phyloP scores from a whole-genome alignment of 2,113 vertebrate genomes.

The Tetraodon nigroviridis region DNA sequence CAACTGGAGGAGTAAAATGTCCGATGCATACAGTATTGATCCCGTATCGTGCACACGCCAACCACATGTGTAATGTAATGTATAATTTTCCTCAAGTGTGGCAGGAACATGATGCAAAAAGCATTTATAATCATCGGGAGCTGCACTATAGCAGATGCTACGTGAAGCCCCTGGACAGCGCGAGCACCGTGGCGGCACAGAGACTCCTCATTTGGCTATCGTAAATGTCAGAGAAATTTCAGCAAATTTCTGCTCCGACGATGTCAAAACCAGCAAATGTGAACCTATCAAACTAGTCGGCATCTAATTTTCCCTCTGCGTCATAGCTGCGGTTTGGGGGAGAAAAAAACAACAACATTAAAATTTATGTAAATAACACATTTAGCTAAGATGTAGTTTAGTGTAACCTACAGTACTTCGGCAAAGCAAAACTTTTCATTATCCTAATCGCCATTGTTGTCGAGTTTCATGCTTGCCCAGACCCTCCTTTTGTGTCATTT shows the following conservation, averaged over 20 bases:
- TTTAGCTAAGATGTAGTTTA: slow-evolving; percentile 22
- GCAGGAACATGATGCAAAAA: slow-evolving; percentile 45
- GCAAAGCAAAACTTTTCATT: slow-evolving; percentile 62
- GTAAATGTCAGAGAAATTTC: too few relatives aligned
- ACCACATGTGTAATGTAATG: slow-evolving; percentile 40
- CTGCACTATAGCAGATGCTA: slow-evolving; percentile 5
- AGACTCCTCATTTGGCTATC: too few relatives aligned
- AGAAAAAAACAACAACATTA: background rate
- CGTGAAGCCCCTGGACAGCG: slow-evolving; percentile 9
- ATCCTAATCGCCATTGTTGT: slow-evolving; percentile 82
- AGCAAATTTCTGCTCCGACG: background rate
- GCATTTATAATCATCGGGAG: slow-evolving; percentile 43
- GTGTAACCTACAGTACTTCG: slow-evolving; percentile 29
- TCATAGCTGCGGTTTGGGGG: background rate
- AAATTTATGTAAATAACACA: slow-evolving; percentile 5
- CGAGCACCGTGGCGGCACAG: background rate
- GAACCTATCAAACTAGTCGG: background rate
- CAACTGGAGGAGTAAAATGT: slow-evolving; percentile 66
- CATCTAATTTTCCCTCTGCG: background rate
- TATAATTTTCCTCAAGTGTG: slow-evolving; percentile 42
- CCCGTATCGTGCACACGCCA: slow-evolving; percentile 39
- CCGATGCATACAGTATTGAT: slow-evolving; percentile 65
- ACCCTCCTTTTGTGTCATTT: slow-evolving; percentile 76
- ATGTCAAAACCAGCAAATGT: background rate
- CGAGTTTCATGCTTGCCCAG: slow-evolving; percentile 78